These are phyloP conservation scores for Operophtera brumata DNA, from an alignment of 2,888 invertebrate genomes.

Conservation along the genomic window DNA sequence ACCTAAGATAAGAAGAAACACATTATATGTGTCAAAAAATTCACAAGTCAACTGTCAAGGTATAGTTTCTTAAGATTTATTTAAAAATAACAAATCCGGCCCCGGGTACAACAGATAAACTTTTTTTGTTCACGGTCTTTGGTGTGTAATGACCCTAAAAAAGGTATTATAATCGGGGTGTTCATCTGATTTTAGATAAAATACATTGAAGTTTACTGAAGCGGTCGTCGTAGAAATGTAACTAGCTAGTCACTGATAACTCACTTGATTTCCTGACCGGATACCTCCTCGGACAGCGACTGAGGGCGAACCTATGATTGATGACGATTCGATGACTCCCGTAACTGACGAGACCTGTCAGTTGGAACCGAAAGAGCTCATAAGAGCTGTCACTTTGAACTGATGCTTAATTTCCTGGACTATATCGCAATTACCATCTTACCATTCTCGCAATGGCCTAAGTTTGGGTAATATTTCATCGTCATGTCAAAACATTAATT, in stretches of 20 bases:
- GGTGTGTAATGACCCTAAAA: no score
- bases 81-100: no score
- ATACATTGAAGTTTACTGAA: background rate
- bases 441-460: background rate
- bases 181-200: background rate
- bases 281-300: conserved; percentile 49
- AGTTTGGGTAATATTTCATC: conserved; percentile 11
- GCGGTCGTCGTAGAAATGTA: background rate
- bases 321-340: conserved; percentile 1
- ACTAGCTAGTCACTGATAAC: background rate
- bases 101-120: no score
- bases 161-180: no score
- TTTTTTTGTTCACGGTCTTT: no score
- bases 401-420: conserved; percentile 47
- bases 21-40: no score
- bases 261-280: conserved; percentile 55
- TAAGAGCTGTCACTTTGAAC: conserved; percentile 29
- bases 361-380: background rate
- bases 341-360: background rate
- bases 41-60: no score
- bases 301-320: conserved; percentile 26
- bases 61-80: no score
- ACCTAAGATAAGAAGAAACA: no score
- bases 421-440: background rate
- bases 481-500: background rate